Percentiles rank a stretch among this genome's conserved stretches.
Evolutionary conservation across 2,888 invertebrate species (phyloP).

Genomic region (Elaeidobius kamerunicus): DNA sequence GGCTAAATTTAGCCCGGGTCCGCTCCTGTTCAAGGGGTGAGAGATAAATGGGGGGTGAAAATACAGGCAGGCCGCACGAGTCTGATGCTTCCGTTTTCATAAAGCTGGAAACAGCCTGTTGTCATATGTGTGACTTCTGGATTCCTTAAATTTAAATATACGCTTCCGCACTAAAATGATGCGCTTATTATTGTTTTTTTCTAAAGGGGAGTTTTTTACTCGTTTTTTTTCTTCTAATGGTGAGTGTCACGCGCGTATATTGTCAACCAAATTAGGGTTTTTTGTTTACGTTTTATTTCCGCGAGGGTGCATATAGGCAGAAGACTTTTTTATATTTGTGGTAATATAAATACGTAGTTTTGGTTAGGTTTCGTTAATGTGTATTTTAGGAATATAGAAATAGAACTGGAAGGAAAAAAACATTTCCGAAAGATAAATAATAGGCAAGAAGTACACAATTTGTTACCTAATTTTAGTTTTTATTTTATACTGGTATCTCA

Average conservation of each 20-base stretch:
- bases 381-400: no score
- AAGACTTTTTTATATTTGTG: no score
- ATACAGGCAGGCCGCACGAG: conserved; percentile 47
- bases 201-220: conserved; percentile 20
- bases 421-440: no score
- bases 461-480: no score
- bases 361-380: no score
- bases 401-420: no score
- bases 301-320: no score
- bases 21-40: conserved; percentile 19
- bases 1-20: conserved; percentile 11
- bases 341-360: no score
- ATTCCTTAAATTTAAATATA: conserved; percentile 46
- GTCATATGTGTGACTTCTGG: conserved; percentile 45
- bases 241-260: conserved; percentile 18
- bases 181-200: conserved; percentile 36
- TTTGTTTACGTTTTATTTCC: conserved; percentile 42
- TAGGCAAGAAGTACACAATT: no score
- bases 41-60: conserved; percentile 46
- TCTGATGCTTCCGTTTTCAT: conserved; percentile 49
- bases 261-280: conserved; percentile 36
- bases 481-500: no score
- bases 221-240: background rate
- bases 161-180: conserved; percentile 44
- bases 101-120: conserved; percentile 51